Evolutionary conservation across 2,113 vertebrate species (phyloP), one percentile per base, ranked within the genome.

Genomic region (Osmerus mordax): DNA sequence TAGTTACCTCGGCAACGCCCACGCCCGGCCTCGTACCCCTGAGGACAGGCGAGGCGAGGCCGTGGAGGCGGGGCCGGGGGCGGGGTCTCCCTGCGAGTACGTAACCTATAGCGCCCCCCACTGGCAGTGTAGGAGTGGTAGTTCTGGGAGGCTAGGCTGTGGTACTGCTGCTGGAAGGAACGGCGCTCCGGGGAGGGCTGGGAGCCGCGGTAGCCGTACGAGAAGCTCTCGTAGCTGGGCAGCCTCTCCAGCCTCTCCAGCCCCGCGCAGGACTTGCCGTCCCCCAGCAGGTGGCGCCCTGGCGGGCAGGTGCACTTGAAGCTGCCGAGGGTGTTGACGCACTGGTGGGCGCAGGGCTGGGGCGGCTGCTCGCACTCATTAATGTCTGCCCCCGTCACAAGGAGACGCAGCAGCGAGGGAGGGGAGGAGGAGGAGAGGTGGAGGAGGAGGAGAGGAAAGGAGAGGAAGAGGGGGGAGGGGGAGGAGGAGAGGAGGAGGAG

Each of bases 231-330:
- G 53, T 91, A 92, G 90, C 84, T 88, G 76, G 96, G 94, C 84
- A 98, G 92, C 84, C 94, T 92, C 25, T 28, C 2, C 84, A 98
- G 92, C 84, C 94, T 92, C 90, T 99, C 95, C 91, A 99, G 86
- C 88, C 97, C 96, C 14, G 95, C 96, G 78, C 97, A 99, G 88
- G 97, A 99, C 86, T 97, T 97, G 84, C 96, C 96, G 67, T 99
- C 97, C 59, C 95, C 96, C 89, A 99, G 91, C 86, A 99, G 92
- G 72, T 94, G 92, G 83, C 92, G 95, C 75, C 97, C 96, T 47
- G 94, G 86, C 0, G 94, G 96, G 93, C 97, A 99, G 81, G 90
- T 55, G 91, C 97, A 99, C 91, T 92, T 94, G 95, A 94, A 99
- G 96, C 95, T 98, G 93, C 97, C 95, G 0, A 94, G 95, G 77